Base-by-base conservation (phyloP, 2,113 vertebrate genomes). In the Ancistrus triradiatus region DNA sequence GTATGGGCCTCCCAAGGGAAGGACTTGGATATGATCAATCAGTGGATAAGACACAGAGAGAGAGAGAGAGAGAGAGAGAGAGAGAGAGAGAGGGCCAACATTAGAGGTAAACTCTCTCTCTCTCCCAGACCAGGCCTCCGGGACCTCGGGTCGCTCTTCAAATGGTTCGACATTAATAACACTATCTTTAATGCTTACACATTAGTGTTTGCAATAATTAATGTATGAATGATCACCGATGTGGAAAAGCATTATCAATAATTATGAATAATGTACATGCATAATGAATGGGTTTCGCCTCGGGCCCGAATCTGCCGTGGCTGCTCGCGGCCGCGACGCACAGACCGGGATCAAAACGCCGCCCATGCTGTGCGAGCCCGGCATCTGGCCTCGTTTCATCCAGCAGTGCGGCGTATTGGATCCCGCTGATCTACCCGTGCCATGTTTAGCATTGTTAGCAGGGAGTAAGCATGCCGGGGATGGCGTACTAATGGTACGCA, bases 201-300 rank as follows among this genome's bases (percentile, higher is more conserved):
- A 89, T 68, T 84, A 85, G 78, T 74, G 79, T 79, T 85, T 77
- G 85, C 81, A 88, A 87, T 90, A 91, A 88, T 88, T 90, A 92
- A 92, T 90, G 83, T 86, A 89, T 89, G 83, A 91, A 90, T 94
- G 93, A 90, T 90, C 90, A 89, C 84, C 85, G 76, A 90, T 91
- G 88, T 85, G 78, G 78, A 88, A 90, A 90, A 89, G 76, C 77
- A 85, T 92, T 91, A 91, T 90, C 88, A 90, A 93, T 92, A 92
- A 91, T 92, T 91, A 86, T 87, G 84, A 91, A 93, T 90, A 91
- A 92, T 35, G 19, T 79, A 87, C 86, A 91, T 91, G 84, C 80
- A 94, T 93, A 91, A 96, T 94, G 82, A 86, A 95, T 93, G 81
- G 82, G 79, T 85, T 84, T 90, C 87, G 89, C 91, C 91, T 75